Evolutionary conservation across 2,113 vertebrate species (phyloP).

Genomic region (Aythya baeri): DNA sequence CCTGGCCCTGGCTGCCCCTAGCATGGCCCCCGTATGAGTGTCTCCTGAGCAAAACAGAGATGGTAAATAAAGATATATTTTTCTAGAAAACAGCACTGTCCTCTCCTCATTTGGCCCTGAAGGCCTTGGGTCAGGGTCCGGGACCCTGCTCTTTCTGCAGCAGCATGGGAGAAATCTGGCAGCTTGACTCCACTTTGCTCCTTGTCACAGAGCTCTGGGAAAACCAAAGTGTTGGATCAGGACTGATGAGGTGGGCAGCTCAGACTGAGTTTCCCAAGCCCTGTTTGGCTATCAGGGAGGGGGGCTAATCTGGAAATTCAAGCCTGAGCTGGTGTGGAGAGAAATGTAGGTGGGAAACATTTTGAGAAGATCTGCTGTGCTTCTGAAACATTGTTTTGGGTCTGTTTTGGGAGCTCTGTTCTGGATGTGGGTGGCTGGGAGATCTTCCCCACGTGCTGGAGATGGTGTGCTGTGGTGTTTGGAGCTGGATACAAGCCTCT

Average conservation of each 20-base stretch:
- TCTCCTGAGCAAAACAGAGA: not conserved
- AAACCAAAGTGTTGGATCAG: fast-evolving
- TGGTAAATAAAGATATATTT: slow-evolving; percentile 55
- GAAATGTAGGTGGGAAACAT: not conserved
- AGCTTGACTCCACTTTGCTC: not conserved
- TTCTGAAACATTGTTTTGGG: not conserved
- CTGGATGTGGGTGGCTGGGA: no score
- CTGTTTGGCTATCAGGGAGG: not conserved
- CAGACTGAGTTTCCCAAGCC: not conserved
- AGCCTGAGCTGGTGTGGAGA: not conserved
- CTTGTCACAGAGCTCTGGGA: not conserved
- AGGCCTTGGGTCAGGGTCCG: not conserved
- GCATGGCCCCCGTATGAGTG: fast-evolving
- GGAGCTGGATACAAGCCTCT: not conserved
- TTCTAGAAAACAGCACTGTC: slow-evolving; percentile 18
- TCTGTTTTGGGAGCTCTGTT: not conserved
- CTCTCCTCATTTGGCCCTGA: not conserved
- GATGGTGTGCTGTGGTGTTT: not conserved
- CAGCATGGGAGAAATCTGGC: not conserved
- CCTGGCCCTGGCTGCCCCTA: not conserved
- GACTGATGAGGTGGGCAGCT: not conserved
- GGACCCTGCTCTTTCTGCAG: not conserved
- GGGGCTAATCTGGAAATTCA: not conserved
- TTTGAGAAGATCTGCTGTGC: not conserved
- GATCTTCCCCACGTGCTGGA: not conserved